Base-by-base conservation (phyloP, 1,140 invertebrate species). In the Rhopalosiphum maidis region DNA sequence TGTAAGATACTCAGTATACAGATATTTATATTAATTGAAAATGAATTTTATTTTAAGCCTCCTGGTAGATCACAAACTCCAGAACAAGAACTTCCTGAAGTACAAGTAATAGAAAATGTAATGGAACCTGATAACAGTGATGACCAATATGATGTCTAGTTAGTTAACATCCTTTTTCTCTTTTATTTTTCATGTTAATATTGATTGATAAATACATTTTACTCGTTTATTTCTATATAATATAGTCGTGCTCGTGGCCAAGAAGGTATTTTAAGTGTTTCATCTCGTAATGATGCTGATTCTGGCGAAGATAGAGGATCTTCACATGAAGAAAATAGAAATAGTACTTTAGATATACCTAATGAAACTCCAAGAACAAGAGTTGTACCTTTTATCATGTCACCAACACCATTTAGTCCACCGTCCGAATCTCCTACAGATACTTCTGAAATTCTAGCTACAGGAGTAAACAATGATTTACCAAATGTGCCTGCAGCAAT, bases 21-120 rank as follows among this genome's bases (percentile, higher is more conserved):
- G n/a, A 48, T 48, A 21, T 87, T 46, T 46, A 41, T 55, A 35
- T 37, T 48, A 37, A 54, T 89, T 48, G 0, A n/a, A 86, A 37
- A 85, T 43, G 30, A 30, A 21, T 87, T 51, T 51, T 89, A 23
- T 25, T 88, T 88, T 37, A 55, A 89, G 87, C 9, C 8, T 89
- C 23, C 4, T 91, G 55, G 46, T 30, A 41, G 90, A 46, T 77
- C 90, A 25, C 90, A 60, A 91, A 91, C 90, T 91, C 46, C 68
- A 77, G 90, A 91, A 91, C 90, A 91, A 54, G 90, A 91, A 83
- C 68, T 91, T 48, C 90, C 90, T 91, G n/a, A 46, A 48, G 21
- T 82, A 2, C 68, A 46, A 46, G 41, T 41, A 41, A 41, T 41
- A 41, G 68, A 91, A 48, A 30, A 83, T 35, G 41, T 82, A 22